Evolutionary conservation across 2,888 invertebrate species (phyloP), one percentile per base, ranked within the genome.

Genomic region (Aleiodes alternator): DNA sequence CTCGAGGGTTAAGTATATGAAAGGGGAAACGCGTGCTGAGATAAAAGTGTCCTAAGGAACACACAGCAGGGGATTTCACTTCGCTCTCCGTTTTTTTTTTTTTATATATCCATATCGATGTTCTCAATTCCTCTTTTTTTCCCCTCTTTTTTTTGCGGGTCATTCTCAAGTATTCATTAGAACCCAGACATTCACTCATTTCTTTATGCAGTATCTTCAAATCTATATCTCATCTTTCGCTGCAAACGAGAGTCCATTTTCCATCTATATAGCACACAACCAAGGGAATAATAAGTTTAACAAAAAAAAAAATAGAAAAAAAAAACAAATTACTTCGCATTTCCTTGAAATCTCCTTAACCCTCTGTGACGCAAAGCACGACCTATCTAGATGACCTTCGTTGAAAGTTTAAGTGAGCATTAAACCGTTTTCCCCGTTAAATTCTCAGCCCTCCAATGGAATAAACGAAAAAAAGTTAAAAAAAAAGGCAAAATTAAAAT

Each of bases 341-440:
- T 43, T 43, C 43, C 43, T 43, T 8, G 9, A 9, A 43, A 3
- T 43, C 43, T 64, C 64, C 23, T 64, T 64, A 9, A 64, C 64
- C 64, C 64, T 43, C 11, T 48, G 64, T 64, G 64, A 64, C 64
- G 64, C 64, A 48, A 23, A 9, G 9, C 43, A 0, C 64, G 64
- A 64, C 64, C 64, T 64, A 43, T 64, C 69, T 61, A 16, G 69
- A 69, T 70, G 74, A 38, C 59, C 74, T 69, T 70, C 51, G 16
- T 43, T 72, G 23, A 61, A 64, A 64, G 51, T 72, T 64, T 53
- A 64, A 72, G 64, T 51, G 72, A 34, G 38, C 53, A 55, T 64
- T 64, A 72, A 72, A 72, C 64, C 11, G 38, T 72, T 72, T 23
- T 72, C 55, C 55, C 55, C 53, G 38, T 64, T 72, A 61, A 72